phyloP scores from a whole-genome alignment of 1,140 invertebrate species.

The Drosophila orosa region DNA sequence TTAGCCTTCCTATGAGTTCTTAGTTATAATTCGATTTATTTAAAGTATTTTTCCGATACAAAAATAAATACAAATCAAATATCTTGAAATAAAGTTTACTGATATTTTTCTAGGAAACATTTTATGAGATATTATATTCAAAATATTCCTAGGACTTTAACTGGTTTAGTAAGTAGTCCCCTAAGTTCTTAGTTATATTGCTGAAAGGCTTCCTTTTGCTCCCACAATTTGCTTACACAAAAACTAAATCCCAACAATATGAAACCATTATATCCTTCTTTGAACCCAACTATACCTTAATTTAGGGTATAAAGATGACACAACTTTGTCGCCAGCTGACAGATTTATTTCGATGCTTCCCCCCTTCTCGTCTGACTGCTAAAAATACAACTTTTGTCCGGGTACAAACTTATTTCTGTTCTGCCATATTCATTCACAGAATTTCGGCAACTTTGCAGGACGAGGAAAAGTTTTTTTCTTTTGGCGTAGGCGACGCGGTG shows the following conservation, averaged over 20 bases:
- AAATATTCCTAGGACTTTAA: no score
- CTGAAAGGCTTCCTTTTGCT: no score
- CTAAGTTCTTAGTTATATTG: neutral
- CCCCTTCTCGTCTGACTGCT: conserved; percentile 31
- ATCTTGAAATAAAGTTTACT: no score
- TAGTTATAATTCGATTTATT: neutral
- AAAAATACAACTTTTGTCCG: conserved; percentile 46
- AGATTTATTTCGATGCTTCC: conserved; percentile 44
- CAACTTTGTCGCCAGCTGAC: conserved; percentile 30
- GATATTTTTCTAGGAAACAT: neutral
- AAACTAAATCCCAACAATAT: neutral
- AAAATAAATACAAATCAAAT: neutral
- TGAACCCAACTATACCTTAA: neutral
- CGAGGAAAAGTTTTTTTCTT: conserved; percentile 41
- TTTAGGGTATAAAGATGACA: conserved; percentile 24
- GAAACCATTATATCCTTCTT: neutral
- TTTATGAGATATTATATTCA: neutral
- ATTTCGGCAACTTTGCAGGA: conserved; percentile 36
- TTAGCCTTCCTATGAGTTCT: no score
- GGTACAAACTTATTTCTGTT: conserved; percentile 45
- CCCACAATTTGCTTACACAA: neutral
- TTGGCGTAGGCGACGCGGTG: conserved; percentile 62
- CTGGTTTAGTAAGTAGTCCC: no score
- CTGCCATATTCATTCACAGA: conserved; percentile 67
- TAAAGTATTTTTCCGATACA: neutral